Base-by-base conservation (phyloP, 1,140 invertebrate species). In the Nixonia krombeini region DNA sequence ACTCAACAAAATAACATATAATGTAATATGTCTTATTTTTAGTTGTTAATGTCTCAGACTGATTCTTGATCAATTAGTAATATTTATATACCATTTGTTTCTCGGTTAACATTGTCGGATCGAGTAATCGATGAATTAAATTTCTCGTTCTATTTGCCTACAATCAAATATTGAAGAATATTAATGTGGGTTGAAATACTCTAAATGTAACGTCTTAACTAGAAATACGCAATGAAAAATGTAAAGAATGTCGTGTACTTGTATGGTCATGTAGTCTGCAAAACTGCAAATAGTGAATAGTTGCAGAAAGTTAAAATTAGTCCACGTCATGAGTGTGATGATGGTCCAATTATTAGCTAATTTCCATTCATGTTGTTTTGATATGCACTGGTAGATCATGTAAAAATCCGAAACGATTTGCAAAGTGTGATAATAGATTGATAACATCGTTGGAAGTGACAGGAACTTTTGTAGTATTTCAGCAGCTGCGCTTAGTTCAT, bases 321-420 rank as follows among this genome's bases (percentile, higher is more conserved):
- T 33, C 65, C 58, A 69, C 44, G 58, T 23, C 17, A 31, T 44
- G n/a, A 28, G 44, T 42, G 63, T 55, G 7, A 23, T 4, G 25
- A 55, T 16, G 38, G 29, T 31, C 47, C 42, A 55, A 3, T 50
- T 13, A 10, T 62, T 52, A 1, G 21, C 5, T 0, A 16, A 37
- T 2, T 7, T 21, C 37, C 35, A 49, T 0, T 3, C 21, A 16
- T 12, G 8, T 13, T 28, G 6, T 3, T 8, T 5, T 1, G 18
- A 25, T 1, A 53, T 4, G 29, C 49, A 31, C 10, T 40, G 42
- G 12, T 69, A 69, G 21, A 63, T 4, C 29, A 55, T 1, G 18
- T 69, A 53, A 1, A 55, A 44, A 21, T 59, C 37, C 1, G 59
- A 42, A 45, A 70, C 55, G 1, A 70, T 55, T 52, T 64, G 66